These are phyloP conservation scores for Glaucomys volans DNA, from an alignment of 2,113 vertebrate species.

Conservation along the genomic window DNA sequence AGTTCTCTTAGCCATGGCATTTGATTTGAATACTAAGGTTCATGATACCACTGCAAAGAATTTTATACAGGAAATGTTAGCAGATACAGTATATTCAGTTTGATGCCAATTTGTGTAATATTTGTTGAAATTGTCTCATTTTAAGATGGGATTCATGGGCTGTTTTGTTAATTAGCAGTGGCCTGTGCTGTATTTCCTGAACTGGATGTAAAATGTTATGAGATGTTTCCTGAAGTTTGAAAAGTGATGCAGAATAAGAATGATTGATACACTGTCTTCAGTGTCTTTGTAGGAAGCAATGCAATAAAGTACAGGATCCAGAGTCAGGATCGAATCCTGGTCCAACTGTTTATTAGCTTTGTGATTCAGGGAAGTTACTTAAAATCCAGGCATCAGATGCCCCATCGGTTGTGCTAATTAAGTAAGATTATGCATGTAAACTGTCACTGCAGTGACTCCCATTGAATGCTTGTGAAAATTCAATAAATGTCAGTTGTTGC, in stretches of 20 bases:
- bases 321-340: not conserved
- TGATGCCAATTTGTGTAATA: not conserved
- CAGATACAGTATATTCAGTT: not conserved
- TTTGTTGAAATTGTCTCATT: not conserved
- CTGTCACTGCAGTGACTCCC: not conserved
- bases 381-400: not conserved
- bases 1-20: not conserved
- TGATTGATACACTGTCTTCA: not conserved
- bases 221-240: slow-evolving; percentile 40
- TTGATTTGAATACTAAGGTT: slow-evolving; percentile 7
- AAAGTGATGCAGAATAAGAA: slow-evolving; percentile 32
- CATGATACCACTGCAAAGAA: not conserved
- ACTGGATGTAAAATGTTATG: not conserved
- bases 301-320: not conserved
- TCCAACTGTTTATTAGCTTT: not conserved
- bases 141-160: slow-evolving; percentile 8
- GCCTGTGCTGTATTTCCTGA: not conserved
- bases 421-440: not conserved
- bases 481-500: slow-evolving; percentile 5
- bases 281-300: not conserved
- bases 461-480: not conserved
- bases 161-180: slow-evolving; percentile 21
- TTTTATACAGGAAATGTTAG: not conserved
- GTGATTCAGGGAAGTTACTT: not conserved
- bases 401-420: not conserved